Conservation (phyloP, 2,888 invertebrate species). For the Escarpia spicata region DNA sequence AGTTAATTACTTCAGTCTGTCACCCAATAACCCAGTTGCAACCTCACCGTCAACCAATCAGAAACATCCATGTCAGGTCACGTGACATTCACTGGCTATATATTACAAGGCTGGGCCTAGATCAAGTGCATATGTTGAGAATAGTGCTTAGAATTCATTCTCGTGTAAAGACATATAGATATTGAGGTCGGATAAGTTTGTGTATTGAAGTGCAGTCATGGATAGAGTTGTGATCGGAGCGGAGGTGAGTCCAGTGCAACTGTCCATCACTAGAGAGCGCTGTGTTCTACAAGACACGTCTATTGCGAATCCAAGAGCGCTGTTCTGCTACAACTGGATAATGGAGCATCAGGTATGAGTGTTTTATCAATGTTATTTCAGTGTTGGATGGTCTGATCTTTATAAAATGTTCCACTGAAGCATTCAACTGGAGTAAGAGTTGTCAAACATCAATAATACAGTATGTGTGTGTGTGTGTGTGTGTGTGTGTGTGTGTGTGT, state of each 20-base stretch:
- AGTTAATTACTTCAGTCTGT: neutral
- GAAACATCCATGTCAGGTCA: neutral
- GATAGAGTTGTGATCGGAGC: neutral
- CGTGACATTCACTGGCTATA: neutral
- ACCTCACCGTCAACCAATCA: neutral
- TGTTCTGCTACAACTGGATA: conserved; percentile 12
- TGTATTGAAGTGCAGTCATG: neutral
- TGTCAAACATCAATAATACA: too few relatives aligned
- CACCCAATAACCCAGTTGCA: neutral
- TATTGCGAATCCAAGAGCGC: neutral
- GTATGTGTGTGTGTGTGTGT: too few relatives aligned
- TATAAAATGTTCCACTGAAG: neutral
- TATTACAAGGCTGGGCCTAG: neutral
- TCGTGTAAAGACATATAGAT: neutral
- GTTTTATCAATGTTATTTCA: neutral
- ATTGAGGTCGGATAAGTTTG: neutral
- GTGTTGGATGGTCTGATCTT: neutral
- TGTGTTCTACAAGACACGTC: neutral
- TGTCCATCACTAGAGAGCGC: neutral
- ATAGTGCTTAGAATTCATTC: neutral
- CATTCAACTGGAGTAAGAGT: neutral
- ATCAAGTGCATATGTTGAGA: neutral
- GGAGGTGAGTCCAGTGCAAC: neutral
- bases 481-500: too few relatives aligned
- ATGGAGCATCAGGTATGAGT: neutral